Evolutionary conservation across 2,888 invertebrate genomes (phyloP).

Genomic region (Globia sparganii): DNA sequence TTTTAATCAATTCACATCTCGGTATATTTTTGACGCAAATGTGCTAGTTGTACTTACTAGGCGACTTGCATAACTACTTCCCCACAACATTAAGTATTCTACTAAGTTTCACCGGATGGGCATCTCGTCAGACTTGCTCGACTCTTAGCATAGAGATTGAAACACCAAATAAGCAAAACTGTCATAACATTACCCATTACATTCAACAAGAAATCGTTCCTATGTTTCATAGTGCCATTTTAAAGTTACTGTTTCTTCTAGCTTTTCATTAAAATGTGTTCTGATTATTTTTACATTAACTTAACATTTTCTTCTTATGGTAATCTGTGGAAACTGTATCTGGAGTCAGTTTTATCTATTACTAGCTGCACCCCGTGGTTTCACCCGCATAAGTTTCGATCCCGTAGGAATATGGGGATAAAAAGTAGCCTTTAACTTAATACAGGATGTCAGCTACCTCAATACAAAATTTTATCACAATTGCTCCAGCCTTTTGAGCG

Average conservation of each 20-base stretch:
- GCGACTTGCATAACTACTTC: conserved; percentile 34
- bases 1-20: conserved; percentile 35
- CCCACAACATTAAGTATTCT: conserved; percentile 45
- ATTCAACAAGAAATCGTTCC: background rate
- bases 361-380: too few relatives aligned
- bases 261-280: background rate
- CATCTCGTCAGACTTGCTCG: conserved; percentile 44
- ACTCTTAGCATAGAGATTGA: conserved; percentile 32
- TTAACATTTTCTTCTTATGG: background rate
- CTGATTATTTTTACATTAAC: background rate
- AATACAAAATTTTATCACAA: too few relatives aligned
- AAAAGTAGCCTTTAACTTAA: too few relatives aligned
- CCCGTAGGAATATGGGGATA: too few relatives aligned
- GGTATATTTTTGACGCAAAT: conserved; percentile 42
- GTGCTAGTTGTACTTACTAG: conserved; percentile 16
- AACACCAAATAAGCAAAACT: conserved; percentile 48
- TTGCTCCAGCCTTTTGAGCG: too few relatives aligned
- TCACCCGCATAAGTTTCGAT: too few relatives aligned
- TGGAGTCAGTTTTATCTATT: background rate
- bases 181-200: conserved; percentile 30
- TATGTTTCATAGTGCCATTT: background rate
- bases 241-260: background rate
- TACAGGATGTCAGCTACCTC: too few relatives aligned
- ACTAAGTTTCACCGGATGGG: conserved; percentile 61
- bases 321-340: background rate